phyloP scores from a whole-genome alignment of 2,113 vertebrate genomes.

The Lonchura striata region DNA sequence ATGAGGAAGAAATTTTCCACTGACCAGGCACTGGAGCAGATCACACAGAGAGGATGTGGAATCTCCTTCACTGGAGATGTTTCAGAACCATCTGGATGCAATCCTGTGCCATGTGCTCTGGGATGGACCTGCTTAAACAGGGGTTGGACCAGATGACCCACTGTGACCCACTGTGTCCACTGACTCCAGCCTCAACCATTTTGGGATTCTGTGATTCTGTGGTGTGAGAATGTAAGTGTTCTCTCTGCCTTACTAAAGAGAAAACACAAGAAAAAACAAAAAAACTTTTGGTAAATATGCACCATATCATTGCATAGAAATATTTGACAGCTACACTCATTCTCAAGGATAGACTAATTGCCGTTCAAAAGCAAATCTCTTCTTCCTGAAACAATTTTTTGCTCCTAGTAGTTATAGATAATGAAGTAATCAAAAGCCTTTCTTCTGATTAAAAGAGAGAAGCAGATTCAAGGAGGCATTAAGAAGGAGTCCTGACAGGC shows the following conservation, averaged over 20 bases:
- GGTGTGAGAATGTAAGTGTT: neutral
- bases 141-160: neutral
- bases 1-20: neutral
- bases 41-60: neutral
- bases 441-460: neutral
- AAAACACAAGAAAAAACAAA: neutral
- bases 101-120: neutral
- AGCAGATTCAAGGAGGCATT: neutral
- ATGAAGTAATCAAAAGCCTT: neutral
- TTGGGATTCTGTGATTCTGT: neutral
- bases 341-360: neutral
- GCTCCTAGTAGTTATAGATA: neutral
- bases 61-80: neutral
- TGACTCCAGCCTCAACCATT: neutral
- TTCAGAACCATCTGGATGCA: neutral
- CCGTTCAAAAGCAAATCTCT: neutral
- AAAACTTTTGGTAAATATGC: neutral
- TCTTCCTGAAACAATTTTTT: neutral
- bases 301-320: neutral
- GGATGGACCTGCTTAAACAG: no score
- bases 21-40: rapidly evolving
- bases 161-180: neutral
- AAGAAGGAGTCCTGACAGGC: neutral
- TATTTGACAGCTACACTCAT: neutral
- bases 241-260: neutral